These are phyloP conservation scores for Glossosoma conforme DNA, from an alignment of 1,140 invertebrate species.

Conservation along the genomic window DNA sequence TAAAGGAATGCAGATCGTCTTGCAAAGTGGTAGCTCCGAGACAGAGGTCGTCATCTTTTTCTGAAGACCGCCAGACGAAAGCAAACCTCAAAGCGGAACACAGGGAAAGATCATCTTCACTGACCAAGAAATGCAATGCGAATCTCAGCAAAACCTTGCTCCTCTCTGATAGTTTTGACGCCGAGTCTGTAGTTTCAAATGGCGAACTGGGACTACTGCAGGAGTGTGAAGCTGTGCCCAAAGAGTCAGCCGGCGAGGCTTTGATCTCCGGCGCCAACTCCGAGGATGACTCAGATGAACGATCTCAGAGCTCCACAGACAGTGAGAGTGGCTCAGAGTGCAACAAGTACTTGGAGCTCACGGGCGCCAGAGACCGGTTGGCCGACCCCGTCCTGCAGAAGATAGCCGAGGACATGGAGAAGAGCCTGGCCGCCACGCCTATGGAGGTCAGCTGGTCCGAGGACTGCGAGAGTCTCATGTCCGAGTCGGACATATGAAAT, in stretches of 20 bases:
- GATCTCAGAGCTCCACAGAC: conserved; percentile 26
- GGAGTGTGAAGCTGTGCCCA: conserved; percentile 49
- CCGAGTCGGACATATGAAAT: conserved; percentile 31
- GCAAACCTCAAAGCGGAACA: background rate
- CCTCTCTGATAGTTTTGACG: conserved; percentile 5
- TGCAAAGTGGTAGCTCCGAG: no score
- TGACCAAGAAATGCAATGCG: conserved; percentile 4
- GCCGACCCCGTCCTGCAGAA: conserved; percentile 26
- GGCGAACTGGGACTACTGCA: conserved; percentile 31
- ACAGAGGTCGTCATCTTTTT: conserved; percentile 15
- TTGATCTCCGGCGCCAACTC: conserved; percentile 53
- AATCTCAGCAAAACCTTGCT: conserved; percentile 8
- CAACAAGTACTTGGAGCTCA: conserved; percentile 20
- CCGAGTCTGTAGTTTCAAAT: conserved; percentile 13
- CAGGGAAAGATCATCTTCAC: conserved; percentile 5
- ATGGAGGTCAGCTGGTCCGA: conserved; percentile 49
- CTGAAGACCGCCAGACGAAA: background rate
- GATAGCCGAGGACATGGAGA: conserved; percentile 25
- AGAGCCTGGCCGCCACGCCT: conserved; percentile 38
- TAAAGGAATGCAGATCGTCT: no score
- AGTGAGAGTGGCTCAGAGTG: conserved; percentile 26
- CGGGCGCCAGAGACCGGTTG: conserved; percentile 23
- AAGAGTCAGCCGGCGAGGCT: conserved; percentile 62
- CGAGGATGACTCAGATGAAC: conserved; percentile 47
- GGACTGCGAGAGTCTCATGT: conserved; percentile 35